Conservation (phyloP, 2,113 vertebrate species). For the Excalfactoria chinensis region DNA sequence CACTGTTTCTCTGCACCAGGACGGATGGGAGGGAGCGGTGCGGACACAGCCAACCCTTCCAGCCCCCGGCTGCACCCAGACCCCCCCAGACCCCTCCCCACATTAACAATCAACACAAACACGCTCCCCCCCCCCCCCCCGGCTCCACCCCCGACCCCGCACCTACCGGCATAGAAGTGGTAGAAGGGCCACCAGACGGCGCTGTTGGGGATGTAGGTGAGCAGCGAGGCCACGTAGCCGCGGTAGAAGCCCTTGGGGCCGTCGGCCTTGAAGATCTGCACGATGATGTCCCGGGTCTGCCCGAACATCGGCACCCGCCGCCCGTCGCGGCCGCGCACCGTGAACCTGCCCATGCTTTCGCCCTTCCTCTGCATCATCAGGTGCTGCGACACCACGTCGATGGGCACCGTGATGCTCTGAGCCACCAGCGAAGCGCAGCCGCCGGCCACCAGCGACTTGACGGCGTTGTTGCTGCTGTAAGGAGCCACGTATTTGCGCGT, state of each 20-base stretch:
- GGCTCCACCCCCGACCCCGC: neutral
- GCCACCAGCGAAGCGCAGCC: constrained; percentile 94
- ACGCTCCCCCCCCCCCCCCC: too few relatives aligned
- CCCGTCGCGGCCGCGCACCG: constrained; percentile 67
- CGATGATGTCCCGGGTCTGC: constrained; percentile 89
- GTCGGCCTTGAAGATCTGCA: constrained; percentile 90
- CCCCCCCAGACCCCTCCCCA: too few relatives aligned
- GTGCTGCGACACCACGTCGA: constrained; percentile 94
- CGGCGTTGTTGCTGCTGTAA: constrained; percentile 88
- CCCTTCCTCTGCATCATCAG: constrained; percentile 96
- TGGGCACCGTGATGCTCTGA: constrained; percentile 97
- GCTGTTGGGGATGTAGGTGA: constrained; percentile 98
- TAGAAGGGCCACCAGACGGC: constrained; percentile 99
- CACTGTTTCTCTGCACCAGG: too few relatives aligned
- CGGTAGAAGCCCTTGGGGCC: constrained; percentile 93
- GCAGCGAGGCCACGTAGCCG: constrained; percentile 93
- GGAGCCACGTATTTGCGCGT: constrained; percentile 88
- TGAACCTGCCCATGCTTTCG: constrained; percentile 88
- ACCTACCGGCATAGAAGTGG: constrained; percentile 94
- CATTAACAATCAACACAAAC: too few relatives aligned
- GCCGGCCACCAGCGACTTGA: constrained; percentile 93
- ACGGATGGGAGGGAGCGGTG: too few relatives aligned
- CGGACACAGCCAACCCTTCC: too few relatives aligned
- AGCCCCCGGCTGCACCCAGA: too few relatives aligned
- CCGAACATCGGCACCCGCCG: constrained; percentile 83